phyloP scores from a whole-genome alignment of 1,140 invertebrate genomes.

The Sitodiplosis mosellana region DNA sequence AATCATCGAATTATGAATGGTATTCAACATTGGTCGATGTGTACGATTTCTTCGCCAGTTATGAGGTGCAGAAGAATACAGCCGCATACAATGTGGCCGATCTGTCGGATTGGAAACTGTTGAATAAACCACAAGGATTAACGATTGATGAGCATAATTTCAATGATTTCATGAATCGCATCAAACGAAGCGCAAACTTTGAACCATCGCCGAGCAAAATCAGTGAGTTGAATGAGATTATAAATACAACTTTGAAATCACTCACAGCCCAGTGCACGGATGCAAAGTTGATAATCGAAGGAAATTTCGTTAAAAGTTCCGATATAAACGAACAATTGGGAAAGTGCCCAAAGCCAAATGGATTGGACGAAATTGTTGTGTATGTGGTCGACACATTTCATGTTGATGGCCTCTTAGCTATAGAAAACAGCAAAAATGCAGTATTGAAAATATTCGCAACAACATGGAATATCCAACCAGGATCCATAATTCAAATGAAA shows the following conservation, averaged over 20 bases:
- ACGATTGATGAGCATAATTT: too few species aligned
- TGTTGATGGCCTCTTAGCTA: not conserved
- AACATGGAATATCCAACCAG: not conserved
- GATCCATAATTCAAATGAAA: not conserved
- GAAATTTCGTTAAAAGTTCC: not conserved
- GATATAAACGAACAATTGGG: too few species aligned
- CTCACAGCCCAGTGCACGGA: not conserved
- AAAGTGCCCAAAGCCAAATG: too few species aligned
- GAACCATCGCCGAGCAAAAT: not conserved
- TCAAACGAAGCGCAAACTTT: not conserved
- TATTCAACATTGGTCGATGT: not conserved
- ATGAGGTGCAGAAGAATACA: too few species aligned
- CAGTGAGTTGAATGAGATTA: not conserved
- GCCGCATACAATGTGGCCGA: too few species aligned
- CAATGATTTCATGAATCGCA: not conserved
- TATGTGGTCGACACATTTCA: not conserved
- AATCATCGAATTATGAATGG: not conserved
- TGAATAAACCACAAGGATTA: too few species aligned
- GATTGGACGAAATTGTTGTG: not conserved
- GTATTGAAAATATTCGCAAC: not conserved
- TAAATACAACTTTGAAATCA: not conserved
- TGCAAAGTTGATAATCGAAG: not conserved
- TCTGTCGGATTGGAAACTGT: too few species aligned
- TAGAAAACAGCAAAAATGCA: not conserved
- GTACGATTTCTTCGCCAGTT: not conserved